Percentiles rank a stretch among this genome's conserved stretches.
Conservation (phyloP, 2,113 vertebrate species). For the Panthera leo region DNA sequence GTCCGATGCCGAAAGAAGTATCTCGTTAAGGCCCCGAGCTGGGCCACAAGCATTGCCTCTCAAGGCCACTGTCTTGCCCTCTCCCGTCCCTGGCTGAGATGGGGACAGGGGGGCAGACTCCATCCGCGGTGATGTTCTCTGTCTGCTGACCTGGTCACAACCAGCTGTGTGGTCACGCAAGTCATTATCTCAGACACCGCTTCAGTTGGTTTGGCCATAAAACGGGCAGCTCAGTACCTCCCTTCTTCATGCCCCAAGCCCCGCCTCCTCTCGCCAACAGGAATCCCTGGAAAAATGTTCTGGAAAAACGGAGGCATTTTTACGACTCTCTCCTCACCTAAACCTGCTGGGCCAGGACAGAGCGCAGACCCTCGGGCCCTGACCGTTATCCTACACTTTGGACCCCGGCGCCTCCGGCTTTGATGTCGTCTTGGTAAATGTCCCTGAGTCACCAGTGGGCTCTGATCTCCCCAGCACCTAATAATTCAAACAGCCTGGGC, state of each 20-base stretch:
- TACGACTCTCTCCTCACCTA: slow-evolving; percentile 71
- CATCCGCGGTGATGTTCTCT: neutral
- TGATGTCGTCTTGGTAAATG: slow-evolving; percentile 77
- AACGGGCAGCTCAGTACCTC: neutral
- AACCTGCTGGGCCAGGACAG: slow-evolving; percentile 63
- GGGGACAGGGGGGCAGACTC: neutral
- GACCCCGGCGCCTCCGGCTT: slow-evolving; percentile 39
- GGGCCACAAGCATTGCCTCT: neutral
- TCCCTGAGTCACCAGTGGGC: slow-evolving; percentile 54
- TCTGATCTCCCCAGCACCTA: slow-evolving; percentile 79
- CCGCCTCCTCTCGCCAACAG: neutral
- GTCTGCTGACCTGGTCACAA: neutral
- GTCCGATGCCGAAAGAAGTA: neutral
- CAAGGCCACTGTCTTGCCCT: neutral
- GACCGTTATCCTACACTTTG: slow-evolving; percentile 54
- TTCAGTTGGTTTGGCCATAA: neutral
- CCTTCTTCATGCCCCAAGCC: neutral
- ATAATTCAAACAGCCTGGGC: slow-evolving; percentile 72
- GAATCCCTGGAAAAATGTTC: slow-evolving; percentile 60
- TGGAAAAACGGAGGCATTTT: slow-evolving; percentile 69
- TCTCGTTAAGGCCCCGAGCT: no score
- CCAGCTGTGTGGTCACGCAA: neutral
- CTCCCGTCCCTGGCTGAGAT: neutral
- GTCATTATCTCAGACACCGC: neutral
- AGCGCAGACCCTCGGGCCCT: slow-evolving; percentile 54